These are phyloP conservation scores for Catamblyrhynchus diadema DNA, from an alignment of 2,797 vertebrate species.

Conservation along the genomic window DNA sequence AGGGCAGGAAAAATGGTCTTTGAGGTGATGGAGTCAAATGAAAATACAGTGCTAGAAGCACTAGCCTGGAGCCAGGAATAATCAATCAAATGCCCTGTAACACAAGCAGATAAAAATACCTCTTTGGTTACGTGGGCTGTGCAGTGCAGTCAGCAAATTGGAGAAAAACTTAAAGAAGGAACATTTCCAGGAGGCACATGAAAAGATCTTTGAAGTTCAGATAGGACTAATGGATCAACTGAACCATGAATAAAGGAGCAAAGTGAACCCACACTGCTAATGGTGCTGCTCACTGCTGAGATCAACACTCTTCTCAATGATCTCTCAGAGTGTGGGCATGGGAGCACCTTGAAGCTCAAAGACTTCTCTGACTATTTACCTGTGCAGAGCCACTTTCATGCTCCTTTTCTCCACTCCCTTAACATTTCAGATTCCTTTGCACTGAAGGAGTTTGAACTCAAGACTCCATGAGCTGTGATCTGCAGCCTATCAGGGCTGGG, in stretches of 20 bases:
- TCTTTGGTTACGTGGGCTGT: conserved; percentile 73
- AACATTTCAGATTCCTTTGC: background rate
- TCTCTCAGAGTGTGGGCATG: background rate
- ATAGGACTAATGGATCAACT: background rate
- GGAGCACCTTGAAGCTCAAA: background rate
- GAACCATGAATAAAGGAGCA: background rate
- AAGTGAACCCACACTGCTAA: background rate
- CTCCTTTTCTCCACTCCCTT: background rate
- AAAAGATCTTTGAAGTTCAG: conserved; percentile 57
- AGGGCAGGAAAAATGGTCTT: background rate
- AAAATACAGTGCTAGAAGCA: background rate
- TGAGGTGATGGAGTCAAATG: background rate
- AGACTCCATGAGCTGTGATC: background rate
- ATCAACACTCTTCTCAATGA: background rate
- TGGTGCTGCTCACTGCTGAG: background rate
- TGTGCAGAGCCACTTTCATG: background rate
- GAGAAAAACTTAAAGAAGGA: conserved; percentile 67
- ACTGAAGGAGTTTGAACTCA: background rate
- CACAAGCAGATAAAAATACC: background rate
- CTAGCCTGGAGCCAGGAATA: background rate
- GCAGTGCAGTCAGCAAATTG: conserved; percentile 72
- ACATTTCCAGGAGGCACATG: conserved; percentile 74
- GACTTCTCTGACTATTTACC: background rate
- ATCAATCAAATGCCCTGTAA: background rate
- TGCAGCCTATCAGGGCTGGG: fast-evolving